Evolutionary conservation across 53 echinoderm and acorn worm species (phyloP).

Genomic region (Apostichopus leukothele): DNA sequence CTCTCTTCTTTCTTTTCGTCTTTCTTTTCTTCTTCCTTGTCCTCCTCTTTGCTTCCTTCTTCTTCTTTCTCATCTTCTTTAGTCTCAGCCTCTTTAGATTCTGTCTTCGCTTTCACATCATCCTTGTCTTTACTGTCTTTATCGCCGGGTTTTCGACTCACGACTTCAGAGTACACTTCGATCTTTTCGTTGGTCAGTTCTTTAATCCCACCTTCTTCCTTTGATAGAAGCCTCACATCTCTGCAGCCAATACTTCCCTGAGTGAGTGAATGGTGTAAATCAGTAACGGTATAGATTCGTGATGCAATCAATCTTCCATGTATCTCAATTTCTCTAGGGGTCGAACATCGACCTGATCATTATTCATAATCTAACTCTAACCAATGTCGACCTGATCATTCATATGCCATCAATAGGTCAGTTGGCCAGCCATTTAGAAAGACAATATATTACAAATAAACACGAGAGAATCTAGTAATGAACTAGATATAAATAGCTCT

Average conservation of each 20-base stretch:
- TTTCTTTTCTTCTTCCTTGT: neutral
- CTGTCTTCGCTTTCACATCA: slow-evolving; percentile 22
- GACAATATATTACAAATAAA: too few species aligned
- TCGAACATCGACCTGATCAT: too few species aligned
- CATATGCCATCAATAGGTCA: too few species aligned
- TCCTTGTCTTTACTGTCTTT: neutral
- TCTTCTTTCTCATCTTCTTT: neutral
- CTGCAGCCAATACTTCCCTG: slow-evolving; percentile 80
- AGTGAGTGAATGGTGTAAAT: neutral
- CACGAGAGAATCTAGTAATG: too few species aligned
- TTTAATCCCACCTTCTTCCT: slow-evolving; percentile 52
- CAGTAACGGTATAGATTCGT: neutral
- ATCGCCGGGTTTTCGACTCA: neutral
- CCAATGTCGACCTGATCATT: too few species aligned
- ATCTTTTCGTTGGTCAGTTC: slow-evolving; percentile 36
- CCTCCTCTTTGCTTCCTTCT: neutral
- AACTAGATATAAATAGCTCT: too few species aligned
- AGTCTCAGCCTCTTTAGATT: slow-evolving; percentile 19
- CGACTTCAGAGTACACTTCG: slow-evolving; percentile 29
- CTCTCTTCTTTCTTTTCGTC: neutral
- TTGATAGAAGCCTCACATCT: slow-evolving; percentile 75
- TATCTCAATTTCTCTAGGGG: too few species aligned
- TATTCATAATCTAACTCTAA: too few species aligned
- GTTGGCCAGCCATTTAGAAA: too few species aligned
- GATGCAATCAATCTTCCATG: neutral